phyloP scores from a whole-genome alignment of 2,113 vertebrate species.

The Poeciliopsis occidentalis region DNA sequence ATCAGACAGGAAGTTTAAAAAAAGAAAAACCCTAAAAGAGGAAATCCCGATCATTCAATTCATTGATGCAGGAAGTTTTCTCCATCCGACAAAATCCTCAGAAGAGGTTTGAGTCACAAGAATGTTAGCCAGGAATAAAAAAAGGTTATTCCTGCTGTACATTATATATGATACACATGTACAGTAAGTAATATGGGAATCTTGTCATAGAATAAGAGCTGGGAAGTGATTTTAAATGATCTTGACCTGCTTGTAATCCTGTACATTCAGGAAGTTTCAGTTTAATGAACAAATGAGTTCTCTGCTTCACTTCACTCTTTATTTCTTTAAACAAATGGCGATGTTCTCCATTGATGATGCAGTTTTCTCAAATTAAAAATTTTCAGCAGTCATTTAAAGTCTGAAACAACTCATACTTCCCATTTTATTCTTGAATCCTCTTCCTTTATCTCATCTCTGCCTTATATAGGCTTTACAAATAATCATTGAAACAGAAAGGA shows the following conservation, averaged over 20 bases:
- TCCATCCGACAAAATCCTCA: background rate
- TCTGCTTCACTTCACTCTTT: too few relatives aligned
- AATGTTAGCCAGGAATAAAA: background rate
- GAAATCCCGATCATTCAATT: constrained; percentile 60
- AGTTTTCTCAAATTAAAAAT: background rate
- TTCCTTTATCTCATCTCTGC: background rate
- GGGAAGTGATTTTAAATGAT: too few relatives aligned
- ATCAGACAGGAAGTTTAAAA: background rate
- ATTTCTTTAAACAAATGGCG: too few relatives aligned
- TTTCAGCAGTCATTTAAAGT: background rate
- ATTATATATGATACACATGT: background rate
- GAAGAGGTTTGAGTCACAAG: background rate
- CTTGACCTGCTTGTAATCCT: too few relatives aligned
- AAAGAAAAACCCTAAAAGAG: constrained; percentile 18
- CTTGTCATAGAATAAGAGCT: too few relatives aligned
- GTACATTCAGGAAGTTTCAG: background rate
- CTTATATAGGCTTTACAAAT: background rate
- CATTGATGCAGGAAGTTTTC: constrained; percentile 36
- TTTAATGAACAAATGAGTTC: background rate
- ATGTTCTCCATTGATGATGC: background rate
- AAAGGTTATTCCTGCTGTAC: background rate
- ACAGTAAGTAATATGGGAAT: too few relatives aligned
- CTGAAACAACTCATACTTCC: too few relatives aligned
- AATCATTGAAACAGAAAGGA: background rate
- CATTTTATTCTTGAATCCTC: background rate